Base-by-base conservation (phyloP, 2,888 invertebrate species). In the Ectobius pallidus region DNA sequence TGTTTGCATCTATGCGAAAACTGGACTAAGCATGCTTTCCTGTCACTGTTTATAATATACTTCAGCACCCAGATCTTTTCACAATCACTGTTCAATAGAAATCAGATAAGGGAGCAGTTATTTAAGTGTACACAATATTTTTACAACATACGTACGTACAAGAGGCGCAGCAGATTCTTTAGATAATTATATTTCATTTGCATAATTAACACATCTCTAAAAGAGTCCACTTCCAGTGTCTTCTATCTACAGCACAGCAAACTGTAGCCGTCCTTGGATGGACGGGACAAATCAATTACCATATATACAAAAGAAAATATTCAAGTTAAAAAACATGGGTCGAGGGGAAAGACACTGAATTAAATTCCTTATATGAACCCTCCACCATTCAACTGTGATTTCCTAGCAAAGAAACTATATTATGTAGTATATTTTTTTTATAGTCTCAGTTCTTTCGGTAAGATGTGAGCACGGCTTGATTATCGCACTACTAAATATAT, bases 101-200 rank as follows among this genome's bases (percentile, higher is more conserved):
- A 61, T 61, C 61, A 58, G 69, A 58, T 2, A 52, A 27, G 69
- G 69, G 32, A 52, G 69, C 55, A 69, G 49, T 39, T 22, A 20
- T 39, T 27, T 34, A 52, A 61, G 61, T 70, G 32, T 67, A 72
- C 67, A 72, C 67, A 72, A 58, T n/a, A n/a, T 68, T 67, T 72
- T 42, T 67, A 72, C 71, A 72, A 58, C 71, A 72, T 65, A 61
- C 44, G 44, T 72, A 55, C 44, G 25, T 30, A 46, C 27, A 65
- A 27, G 30, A 65, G 25, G 30, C 25, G 30, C 65, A 65, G 27
- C 42, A 27, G 22, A 22, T 27, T 65, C 16, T 46, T 46, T 42
- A 44, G 11, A 25, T 39, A 32, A 62, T 39, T 62, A 34, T 11
- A 39, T 22, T 68, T 34, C 52, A 55, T 22, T 42, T 58, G 39